Evolutionary conservation across 64 coral and sea anemone genomes (phyloP), one percentile per base, ranked within the genome.

Genomic region (Hydrozoanthus tunicans): DNA sequence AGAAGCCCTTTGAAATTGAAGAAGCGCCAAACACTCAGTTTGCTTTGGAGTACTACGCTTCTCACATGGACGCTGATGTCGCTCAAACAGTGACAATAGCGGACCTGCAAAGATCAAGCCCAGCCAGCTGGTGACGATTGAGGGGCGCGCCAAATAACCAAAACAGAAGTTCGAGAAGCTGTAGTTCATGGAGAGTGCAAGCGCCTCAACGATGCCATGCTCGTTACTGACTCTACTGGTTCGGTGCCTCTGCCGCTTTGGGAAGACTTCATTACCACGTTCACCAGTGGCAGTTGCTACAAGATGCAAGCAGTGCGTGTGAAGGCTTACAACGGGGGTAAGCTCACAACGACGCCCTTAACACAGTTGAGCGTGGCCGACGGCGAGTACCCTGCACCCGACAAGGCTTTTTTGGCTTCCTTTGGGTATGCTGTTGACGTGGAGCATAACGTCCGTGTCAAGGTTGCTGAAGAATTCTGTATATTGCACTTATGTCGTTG

Each of bases 281-380:
- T 79, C 13, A 14, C 55, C 12, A 58, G 14, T 56, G 55, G 53
- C 14, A 55, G 5, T 12, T 57, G 61, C 51, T 84, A 84, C 64
- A 57, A 85, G 51, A 8, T 70, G 4, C 1, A 15, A 15, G 6
- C 32, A 4, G 4, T 84, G 1, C 12, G 63, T n/a, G 53, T 69
- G 13, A 58, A 24, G 2, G 6, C 12, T 17, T 85, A 58, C 17
- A n/a, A 56, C 0, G 64, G 64, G 1, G 20, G 14, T 17, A 23
- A 54, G 8, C 82, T 85, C 5, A 85, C 81, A 23, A 85, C 82
- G 43, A 85, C 51, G 7, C 64, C 64, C 5, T 56, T n/a, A 1
- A 85, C 64, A 27, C 14, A 54, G 14, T 3, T 85, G 5, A 54
- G 17, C 12, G 15, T 55, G 13, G 12, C n/a, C 14, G n/a, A 72